Evolutionary conservation across 64 coral and sea anemone genomes (phyloP).

Genomic region (Catalaphyllia jardinei): DNA sequence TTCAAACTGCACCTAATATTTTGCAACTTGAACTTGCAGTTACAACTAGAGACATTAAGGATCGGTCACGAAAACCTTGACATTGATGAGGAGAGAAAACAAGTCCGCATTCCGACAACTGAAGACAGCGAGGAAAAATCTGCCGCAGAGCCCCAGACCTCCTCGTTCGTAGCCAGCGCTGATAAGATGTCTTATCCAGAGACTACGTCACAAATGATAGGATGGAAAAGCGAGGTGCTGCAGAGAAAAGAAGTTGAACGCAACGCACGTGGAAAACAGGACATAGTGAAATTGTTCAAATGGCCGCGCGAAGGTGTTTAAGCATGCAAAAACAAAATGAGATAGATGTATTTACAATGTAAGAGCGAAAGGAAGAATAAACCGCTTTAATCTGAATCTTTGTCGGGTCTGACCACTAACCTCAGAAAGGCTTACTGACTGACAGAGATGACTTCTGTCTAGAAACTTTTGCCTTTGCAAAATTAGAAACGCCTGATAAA

Average conservation of each 20-base stretch:
- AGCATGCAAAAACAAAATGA: background rate
- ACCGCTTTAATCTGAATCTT: background rate
- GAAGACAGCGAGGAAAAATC: background rate
- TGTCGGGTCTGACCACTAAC: too few species aligned
- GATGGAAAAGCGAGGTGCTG: background rate
- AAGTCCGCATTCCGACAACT: background rate
- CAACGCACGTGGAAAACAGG: conserved; percentile 32
- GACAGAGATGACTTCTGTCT: background rate
- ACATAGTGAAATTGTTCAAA: conserved; percentile 71
- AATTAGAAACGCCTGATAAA: too few species aligned
- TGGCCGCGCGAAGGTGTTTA: conserved; percentile 78
- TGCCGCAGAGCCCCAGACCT: background rate
- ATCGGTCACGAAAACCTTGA: conserved; percentile 9
- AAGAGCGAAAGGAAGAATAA: background rate
- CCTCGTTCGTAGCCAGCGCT: background rate
- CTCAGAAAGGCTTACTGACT: too few species aligned
- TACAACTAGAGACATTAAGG: conserved; percentile 31
- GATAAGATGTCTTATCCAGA: conserved; percentile 11
- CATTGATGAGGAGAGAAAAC: background rate
- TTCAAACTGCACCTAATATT: background rate
- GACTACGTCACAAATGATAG: conserved; percentile 29
- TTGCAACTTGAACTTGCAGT: background rate
- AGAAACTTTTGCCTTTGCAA: too few species aligned
- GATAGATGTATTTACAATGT: background rate
- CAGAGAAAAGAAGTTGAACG: conserved; percentile 37